Evolutionary conservation across 2,797 vertebrate species (phyloP), one percentile per base, ranked within the genome.

Genomic region (Dryobates pubescens): DNA sequence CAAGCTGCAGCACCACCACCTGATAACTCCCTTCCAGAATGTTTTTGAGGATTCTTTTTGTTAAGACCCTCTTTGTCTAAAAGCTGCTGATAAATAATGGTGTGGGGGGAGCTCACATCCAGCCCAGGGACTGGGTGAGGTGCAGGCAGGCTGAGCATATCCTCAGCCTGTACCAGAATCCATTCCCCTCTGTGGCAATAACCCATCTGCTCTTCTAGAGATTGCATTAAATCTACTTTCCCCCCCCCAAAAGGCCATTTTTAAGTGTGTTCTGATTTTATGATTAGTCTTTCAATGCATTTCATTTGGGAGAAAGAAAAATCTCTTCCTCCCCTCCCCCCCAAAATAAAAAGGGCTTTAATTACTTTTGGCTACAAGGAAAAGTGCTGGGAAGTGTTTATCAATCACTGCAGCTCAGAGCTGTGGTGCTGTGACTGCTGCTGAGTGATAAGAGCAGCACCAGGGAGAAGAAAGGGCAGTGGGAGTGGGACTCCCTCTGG

Each of bases 271-370:
- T 89, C 69, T 82, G 78, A 93, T 88, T 58, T 61, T 82, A 27
- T 76, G 68, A 82, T 92, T 86, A 85, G 17, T 57, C 78, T 81
- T 78, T 90, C 76, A 78, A 53, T 87, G 84, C 67, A 43, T 92
- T 94, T 91, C 67, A 90, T 93, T 86, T 86, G 92, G 58, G 78
- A 68, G 80, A 73, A 43, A 94, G 61, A 78, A 90, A 89, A 36
- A 67, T 79, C 57, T 90, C 78, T 72, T 91, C 53, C 36, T 12
- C 36, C 36, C 36, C 36, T 10, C 10, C 10, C 36, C 36, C 36
- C 36, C 10, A 17, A 43, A 75, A 54, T 88, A 86, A 38, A 49
- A 49, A 23, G 13, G 41, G 71, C 77, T 86, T 30, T 68, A 82
- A 91, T 93, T 89, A 79, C 88, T 96, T 96, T 59, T 93, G 86